Base-by-base conservation (phyloP, 1,140 invertebrate genomes). In the Lasioglossum albipes region DNA sequence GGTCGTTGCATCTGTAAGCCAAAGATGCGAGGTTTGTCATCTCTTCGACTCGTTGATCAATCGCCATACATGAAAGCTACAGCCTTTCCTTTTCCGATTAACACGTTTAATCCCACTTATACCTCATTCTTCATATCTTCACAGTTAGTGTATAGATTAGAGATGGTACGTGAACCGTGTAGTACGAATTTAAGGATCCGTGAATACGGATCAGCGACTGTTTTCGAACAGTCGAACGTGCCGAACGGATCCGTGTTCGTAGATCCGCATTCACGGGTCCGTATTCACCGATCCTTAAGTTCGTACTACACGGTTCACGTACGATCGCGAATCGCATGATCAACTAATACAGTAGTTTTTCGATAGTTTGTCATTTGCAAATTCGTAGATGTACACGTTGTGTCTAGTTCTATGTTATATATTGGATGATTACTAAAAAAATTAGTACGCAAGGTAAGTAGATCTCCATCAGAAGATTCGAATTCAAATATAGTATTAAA, bases 1-100 rank as follows among this genome's bases (percentile, higher is more conserved):
- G 98, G 98, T 12, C 94, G 94, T 77, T 99, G 98, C 92, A 94
- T 95, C 70, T 99, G 98, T 93, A 96, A 96, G 90, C 93, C 95
- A 57, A 94, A 95, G 67, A 98, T 96, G 95, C 94, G 95, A 95
- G 97, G 97, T 97, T 86, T 76, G 92, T 91, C 81, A 65, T 10
- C 61, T 54, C 13, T 62, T 71, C 77, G 18, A n/a, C 69, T 82
- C 71, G 75, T 71, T 22, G 57, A 68, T 84, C 65, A 64, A 41
- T 75, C 78, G 71, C 67, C 78, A 64, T 42, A 62, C 64, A 70
- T 70, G 0, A 74, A 45, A 67, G 5, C 12, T 61, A 31, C 1
- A 52, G 49, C 62, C 62, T 74, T n/a, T 70, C n/a, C 59, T 12
- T 52, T 64, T 67, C 68, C 41, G 18, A 0, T 20, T 69, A 69